These are phyloP conservation scores for Holacanthella duospinosa DNA, from an alignment of 2,888 invertebrate genomes.

Conservation along the genomic window DNA sequence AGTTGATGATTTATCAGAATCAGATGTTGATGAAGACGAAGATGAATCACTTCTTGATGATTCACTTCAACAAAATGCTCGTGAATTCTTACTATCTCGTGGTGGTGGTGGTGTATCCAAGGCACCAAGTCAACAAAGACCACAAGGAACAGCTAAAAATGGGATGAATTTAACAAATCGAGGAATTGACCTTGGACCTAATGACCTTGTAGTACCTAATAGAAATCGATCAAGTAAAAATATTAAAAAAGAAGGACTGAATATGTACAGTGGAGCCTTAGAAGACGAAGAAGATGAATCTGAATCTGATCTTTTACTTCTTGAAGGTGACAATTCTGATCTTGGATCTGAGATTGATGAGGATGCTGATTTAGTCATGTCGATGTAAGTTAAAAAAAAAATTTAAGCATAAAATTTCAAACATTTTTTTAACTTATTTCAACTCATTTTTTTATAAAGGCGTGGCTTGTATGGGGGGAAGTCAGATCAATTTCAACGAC, in stretches of 20 bases:
- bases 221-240: constrained; percentile 7
- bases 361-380: constrained; percentile 21
- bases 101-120: constrained; percentile 12
- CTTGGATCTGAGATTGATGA: constrained; percentile 33
- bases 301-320: constrained; percentile 32
- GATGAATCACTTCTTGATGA: constrained; percentile 10
- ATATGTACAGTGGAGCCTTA: constrained; percentile 25
- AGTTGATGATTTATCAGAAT: not conserved
- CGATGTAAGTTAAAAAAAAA: not conserved
- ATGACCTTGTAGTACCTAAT: not conserved
- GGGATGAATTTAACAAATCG: not conserved
- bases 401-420: too few species aligned
- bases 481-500: too few species aligned
- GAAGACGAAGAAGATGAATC: constrained; percentile 33
- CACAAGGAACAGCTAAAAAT: not conserved
- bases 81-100: constrained; percentile 20
- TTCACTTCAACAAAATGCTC: constrained; percentile 16
- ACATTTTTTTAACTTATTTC: not conserved
- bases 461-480: too few species aligned
- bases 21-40: not conserved
- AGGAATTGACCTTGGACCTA: not conserved
- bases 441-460: not conserved
- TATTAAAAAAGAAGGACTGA: constrained; percentile 9
- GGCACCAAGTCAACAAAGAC: constrained; percentile 8
- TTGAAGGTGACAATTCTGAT: constrained; percentile 30